phyloP scores from a whole-genome alignment of 2,888 invertebrate species.

The Thera britannica region DNA sequence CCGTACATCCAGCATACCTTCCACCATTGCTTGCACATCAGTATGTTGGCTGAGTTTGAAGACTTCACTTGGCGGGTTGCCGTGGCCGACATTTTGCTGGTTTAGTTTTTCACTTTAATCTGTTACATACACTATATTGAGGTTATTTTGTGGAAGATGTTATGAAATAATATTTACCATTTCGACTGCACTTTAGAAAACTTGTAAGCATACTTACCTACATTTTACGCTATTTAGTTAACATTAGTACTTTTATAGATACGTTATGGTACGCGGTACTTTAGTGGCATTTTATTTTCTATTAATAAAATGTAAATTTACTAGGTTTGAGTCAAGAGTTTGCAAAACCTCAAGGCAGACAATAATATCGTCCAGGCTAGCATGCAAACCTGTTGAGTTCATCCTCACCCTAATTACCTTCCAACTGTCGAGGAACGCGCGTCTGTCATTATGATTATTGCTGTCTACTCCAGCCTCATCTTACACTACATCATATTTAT shows the following conservation, averaged over 20 bases:
- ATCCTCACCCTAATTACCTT: constrained; percentile 9
- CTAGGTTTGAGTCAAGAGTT: not conserved
- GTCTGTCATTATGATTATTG: constrained; percentile 7
- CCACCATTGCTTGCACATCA: constrained; percentile 96
- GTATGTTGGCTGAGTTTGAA: constrained; percentile 88
- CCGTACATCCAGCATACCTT: constrained; percentile 95
- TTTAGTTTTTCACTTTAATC: constrained; percentile 41
- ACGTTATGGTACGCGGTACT: too few relatives aligned
- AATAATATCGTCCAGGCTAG: not conserved
- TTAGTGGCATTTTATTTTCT: too few relatives aligned
- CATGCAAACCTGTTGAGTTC: constrained; percentile 5
- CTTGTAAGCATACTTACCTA: not conserved
- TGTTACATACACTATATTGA: constrained; percentile 22
- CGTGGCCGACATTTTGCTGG: constrained; percentile 76
- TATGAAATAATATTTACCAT: not conserved
- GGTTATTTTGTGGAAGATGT: constrained; percentile 39
- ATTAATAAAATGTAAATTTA: too few relatives aligned
- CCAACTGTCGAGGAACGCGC: constrained; percentile 1
- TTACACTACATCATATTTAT: not conserved
- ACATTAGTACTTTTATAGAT: too few relatives aligned
- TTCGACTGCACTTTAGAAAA: constrained; percentile 17
- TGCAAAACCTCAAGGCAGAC: not conserved
- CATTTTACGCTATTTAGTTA: too few relatives aligned
- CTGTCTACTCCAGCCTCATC: constrained; percentile 5
- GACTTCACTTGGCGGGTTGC: constrained; percentile 81